Percentiles rank a stretch among this genome's conserved stretches.
Conservation (phyloP, 2,888 invertebrate species). For the Corythucha ciliata region DNA sequence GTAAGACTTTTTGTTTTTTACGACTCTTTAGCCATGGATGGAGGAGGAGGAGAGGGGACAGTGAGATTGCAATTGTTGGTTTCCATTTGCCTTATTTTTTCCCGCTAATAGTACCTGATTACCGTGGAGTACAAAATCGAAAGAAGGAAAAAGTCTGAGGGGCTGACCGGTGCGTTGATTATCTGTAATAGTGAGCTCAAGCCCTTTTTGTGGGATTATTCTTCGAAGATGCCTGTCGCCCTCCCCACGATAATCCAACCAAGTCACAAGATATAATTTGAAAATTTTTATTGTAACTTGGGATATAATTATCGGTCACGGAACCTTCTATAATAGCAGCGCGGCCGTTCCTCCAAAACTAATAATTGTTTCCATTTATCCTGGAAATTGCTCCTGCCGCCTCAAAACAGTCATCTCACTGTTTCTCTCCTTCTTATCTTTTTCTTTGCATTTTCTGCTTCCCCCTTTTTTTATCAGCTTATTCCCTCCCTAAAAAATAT, state of each 20-base stretch:
- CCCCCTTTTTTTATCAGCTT: not conserved
- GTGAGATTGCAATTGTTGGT: conserved; percentile 5
- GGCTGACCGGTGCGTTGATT: conserved; percentile 15
- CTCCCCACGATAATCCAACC: conserved; percentile 23
- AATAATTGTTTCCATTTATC: conserved; percentile 31
- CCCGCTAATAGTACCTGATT: conserved; percentile 3
- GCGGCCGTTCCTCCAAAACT: conserved; percentile 27
- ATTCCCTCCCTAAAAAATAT: not conserved
- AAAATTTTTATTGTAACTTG: conserved; percentile 29
- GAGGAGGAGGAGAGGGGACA: too few species aligned
- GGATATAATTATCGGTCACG: conserved; percentile 28
- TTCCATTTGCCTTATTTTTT: conserved; percentile 3
- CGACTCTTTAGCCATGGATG: too few species aligned
- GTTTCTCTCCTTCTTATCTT: conserved; percentile 12
- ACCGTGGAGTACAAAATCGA: not conserved
- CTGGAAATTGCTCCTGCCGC: conserved; percentile 27
- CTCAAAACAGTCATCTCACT: conserved; percentile 23
- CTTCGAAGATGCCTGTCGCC: conserved; percentile 23
- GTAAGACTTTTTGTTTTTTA: too few species aligned
- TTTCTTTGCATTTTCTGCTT: conserved; percentile 1
- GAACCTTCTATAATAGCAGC: conserved; percentile 24
- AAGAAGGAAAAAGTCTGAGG: not conserved
- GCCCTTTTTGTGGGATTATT: conserved; percentile 23
- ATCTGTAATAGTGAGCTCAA: conserved; percentile 20
- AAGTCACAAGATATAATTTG: conserved; percentile 27